These are phyloP conservation scores for Triplophysa siluroides DNA, from an alignment of 2,113 vertebrate genomes.

Conservation along the genomic window DNA sequence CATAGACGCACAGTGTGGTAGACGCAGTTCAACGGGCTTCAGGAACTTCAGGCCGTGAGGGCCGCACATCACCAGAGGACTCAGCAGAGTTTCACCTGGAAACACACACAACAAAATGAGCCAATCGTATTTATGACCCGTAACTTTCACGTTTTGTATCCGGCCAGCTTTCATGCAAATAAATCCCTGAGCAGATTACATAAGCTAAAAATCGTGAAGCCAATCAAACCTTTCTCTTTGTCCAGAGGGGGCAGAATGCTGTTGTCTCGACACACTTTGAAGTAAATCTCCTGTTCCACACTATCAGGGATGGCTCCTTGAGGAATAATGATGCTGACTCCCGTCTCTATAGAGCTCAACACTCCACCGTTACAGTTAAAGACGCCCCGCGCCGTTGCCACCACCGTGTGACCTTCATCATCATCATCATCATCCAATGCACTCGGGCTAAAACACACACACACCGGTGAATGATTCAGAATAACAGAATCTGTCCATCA, in stretches of 20 bases:
- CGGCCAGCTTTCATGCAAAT: too few species aligned
- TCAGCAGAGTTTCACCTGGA: slow-evolving; percentile 94
- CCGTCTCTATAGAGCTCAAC: slow-evolving; percentile 96
- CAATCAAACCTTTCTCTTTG: slow-evolving; percentile 92
- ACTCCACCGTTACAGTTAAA: slow-evolving; percentile 97
- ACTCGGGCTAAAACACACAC: slow-evolving; percentile 77
- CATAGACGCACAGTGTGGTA: slow-evolving; percentile 99
- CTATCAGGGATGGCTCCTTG: slow-evolving; percentile 96
- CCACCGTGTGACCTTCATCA: slow-evolving; percentile 95
- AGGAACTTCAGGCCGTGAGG: slow-evolving; percentile 98
- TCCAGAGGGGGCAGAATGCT: slow-evolving; percentile 97
- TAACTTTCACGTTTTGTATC: too few species aligned
- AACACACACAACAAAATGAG: slow-evolving; percentile 42
- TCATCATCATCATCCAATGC: slow-evolving; percentile 95
- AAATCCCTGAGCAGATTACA: too few species aligned
- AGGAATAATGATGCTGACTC: slow-evolving; percentile 98
- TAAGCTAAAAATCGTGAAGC: neutral
- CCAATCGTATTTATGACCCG: too few species aligned
- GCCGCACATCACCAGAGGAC: slow-evolving; percentile 97
- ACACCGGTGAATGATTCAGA: slow-evolving; percentile 39
- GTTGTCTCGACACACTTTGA: slow-evolving; percentile 99
- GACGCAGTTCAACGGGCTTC: slow-evolving; percentile 98
- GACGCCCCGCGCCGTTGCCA: slow-evolving; percentile 93
- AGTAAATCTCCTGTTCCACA: slow-evolving; percentile 98
- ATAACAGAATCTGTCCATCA: neutral